Percentiles rank a stretch among this genome's conserved stretches.
These are phyloP conservation scores for Therioaphis trifolii DNA, from an alignment of 2,888 invertebrate genomes.

Conservation along the genomic window DNA sequence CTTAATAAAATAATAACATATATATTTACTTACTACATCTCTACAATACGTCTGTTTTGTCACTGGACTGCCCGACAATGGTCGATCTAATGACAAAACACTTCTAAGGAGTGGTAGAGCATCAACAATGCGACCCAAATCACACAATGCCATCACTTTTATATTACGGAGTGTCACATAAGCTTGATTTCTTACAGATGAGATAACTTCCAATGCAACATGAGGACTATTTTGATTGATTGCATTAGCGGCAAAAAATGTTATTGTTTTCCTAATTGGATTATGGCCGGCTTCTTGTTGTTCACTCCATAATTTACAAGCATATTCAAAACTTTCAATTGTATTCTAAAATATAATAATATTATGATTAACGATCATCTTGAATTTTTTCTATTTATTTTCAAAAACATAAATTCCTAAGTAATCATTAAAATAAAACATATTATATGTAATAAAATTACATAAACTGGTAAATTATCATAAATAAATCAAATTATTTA, in stretches of 20 bases:
- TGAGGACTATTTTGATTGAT: constrained; percentile 77
- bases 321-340: constrained; percentile 75
- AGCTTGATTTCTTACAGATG: constrained; percentile 71
- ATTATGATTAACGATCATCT: neutral
- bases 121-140: constrained; percentile 76
- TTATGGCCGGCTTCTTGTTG: constrained; percentile 72
- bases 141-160: constrained; percentile 73
- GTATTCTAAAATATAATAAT: constrained; percentile 74
- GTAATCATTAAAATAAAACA: no score
- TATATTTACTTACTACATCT: constrained; percentile 73
- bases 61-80: constrained; percentile 66
- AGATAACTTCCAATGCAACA: constrained; percentile 76
- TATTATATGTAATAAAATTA: no score
- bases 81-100: constrained; percentile 73
- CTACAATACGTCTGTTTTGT: constrained; percentile 74
- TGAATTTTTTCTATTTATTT: neutral
- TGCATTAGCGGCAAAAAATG: constrained; percentile 77
- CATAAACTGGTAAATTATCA: neutral
- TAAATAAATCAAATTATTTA: neutral
- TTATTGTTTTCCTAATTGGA: constrained; percentile 74
- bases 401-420: no score
- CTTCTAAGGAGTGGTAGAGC: constrained; percentile 73
- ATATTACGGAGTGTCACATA: constrained; percentile 72
- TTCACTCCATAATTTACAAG: constrained; percentile 74
- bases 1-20: neutral